Evolutionary conservation across 2,113 vertebrate genomes (phyloP), one percentile per base, ranked within the genome.

Genomic region (Actinemys pallida): DNA sequence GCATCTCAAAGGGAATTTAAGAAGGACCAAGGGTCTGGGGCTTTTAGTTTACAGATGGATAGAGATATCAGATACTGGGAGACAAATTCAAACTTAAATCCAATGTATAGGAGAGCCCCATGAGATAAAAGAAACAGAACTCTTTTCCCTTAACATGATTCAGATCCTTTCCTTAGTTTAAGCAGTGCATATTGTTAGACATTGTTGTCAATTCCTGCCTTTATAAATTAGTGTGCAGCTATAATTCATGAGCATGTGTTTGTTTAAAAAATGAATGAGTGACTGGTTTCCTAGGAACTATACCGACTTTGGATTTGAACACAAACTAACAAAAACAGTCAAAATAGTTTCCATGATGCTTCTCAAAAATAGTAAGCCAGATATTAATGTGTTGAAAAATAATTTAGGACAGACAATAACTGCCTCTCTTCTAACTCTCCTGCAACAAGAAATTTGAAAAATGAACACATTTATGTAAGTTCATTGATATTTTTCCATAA

Each of bases 401-500:
- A 1, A 90, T 90, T 93, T 94, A 94, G 31, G 90, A 95, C 83
- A 95, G 85, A 80, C 47, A 22, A 91, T 88, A 97, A 97, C 93
- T 95, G 82, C 54, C 25, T 96, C 54, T 93, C n/a, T 84, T 95
- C 95, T 93, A 95, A 95, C 75, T 83, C 57, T 90, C 94, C 90
- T 90, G 65, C 78, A 79, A 93, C 87, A 88, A 87, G 76, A 93
- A 92, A 88, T 89, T 94, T 97, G 87, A 35, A 95, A 90, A 96
- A 97, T 96, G 87, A 94, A 94, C 47, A 92, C 72, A 90, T 95
- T 93, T 96, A 97, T 97, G 81, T 75, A 94, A 96, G 79, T 75
- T 94, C 93, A 97, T 90, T 75, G 92, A 95, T 95, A 96, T 95
- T 97, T 94, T 96, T 97, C 96, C 95, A 98, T 91, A 95, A 96